Evolutionary conservation across 2,888 invertebrate genomes (phyloP).

Genomic region (Lycia hirtaria): DNA sequence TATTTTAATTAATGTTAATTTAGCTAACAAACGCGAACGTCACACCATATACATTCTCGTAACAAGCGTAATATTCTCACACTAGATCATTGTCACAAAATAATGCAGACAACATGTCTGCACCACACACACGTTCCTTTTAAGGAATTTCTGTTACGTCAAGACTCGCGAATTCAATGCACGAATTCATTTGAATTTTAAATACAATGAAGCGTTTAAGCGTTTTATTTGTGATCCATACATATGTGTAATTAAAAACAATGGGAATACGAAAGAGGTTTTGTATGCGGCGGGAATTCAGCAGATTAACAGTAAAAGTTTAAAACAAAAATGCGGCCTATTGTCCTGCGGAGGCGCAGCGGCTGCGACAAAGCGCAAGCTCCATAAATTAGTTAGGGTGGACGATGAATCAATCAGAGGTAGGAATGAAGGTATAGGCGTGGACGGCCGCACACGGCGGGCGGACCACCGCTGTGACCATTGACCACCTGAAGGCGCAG

Average conservation of each 20-base stretch:
- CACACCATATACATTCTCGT: slow-evolving; percentile 15
- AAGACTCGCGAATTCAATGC: slow-evolving; percentile 43
- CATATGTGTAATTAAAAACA: slow-evolving; percentile 53
- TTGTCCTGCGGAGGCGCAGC: slow-evolving; percentile 66
- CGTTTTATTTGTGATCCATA: slow-evolving; percentile 45
- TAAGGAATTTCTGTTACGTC: slow-evolving; percentile 36
- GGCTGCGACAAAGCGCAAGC: slow-evolving; percentile 67
- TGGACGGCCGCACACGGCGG: slow-evolving; percentile 68
- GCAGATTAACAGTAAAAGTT: slow-evolving; percentile 56
- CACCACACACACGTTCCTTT: slow-evolving; percentile 25
- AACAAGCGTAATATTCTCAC: slow-evolving; percentile 22
- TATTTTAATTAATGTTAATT: not conserved
- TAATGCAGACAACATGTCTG: slow-evolving; percentile 41
- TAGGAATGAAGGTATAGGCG: slow-evolving; percentile 61
- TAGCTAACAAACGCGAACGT: slow-evolving; percentile 14
- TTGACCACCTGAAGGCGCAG: slow-evolving; percentile 48
- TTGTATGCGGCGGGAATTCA: slow-evolving; percentile 48
- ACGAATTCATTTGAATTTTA: slow-evolving; percentile 50
- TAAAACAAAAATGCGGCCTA: slow-evolving; percentile 62
- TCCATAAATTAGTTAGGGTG: slow-evolving; percentile 74
- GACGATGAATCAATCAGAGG: slow-evolving; percentile 80
- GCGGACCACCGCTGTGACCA: slow-evolving; percentile 53
- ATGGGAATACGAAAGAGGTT: slow-evolving; percentile 50
- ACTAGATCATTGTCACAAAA: slow-evolving; percentile 29
- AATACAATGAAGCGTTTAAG: slow-evolving; percentile 51